These are phyloP conservation scores for Cervus canadensis DNA, from an alignment of 2,113 vertebrate species.

Conservation along the genomic window DNA sequence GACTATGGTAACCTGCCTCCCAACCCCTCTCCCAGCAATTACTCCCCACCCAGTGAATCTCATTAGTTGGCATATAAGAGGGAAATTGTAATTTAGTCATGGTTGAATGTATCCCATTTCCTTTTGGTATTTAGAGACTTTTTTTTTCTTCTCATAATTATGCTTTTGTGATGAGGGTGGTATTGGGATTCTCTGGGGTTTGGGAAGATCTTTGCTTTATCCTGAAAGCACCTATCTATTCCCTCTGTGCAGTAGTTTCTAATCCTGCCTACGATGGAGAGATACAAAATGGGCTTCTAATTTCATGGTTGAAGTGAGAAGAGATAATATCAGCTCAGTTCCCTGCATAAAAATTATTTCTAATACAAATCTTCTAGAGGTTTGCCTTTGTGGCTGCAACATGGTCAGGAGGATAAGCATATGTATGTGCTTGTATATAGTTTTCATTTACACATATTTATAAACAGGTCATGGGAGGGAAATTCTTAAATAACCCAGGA, in stretches of 20 bases:
- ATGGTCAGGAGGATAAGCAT: slow-evolving; percentile 6
- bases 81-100: slow-evolving; percentile 72
- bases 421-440: not conserved
- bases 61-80: slow-evolving; percentile 59
- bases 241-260: slow-evolving; percentile 58
- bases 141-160: not conserved
- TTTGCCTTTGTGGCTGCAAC: slow-evolving; percentile 63
- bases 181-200: slow-evolving; percentile 67
- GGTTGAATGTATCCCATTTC: slow-evolving; percentile 75
- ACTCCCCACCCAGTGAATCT: slow-evolving; percentile 40
- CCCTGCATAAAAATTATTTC: slow-evolving; percentile 68
- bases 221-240: slow-evolving; percentile 69
- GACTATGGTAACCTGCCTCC: not conserved
- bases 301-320: slow-evolving; percentile 79
- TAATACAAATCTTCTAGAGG: slow-evolving; percentile 65
- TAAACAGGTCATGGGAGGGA: not conserved
- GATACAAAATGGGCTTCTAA: slow-evolving; percentile 75
- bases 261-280: slow-evolving; percentile 63
- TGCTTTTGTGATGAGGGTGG: slow-evolving; percentile 61
- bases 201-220: slow-evolving; percentile 72
- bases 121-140: slow-evolving; percentile 50
- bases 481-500: not conserved
- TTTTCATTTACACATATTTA: slow-evolving; percentile 18
- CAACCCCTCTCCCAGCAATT: not conserved
- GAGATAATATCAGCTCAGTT: slow-evolving; percentile 71